A percentile compares a stretch with the other conserved stretches of the same genome.
These are phyloP conservation scores for Leucophenga montana DNA, from an alignment of 2,888 invertebrate species.

Conservation along the genomic window DNA sequence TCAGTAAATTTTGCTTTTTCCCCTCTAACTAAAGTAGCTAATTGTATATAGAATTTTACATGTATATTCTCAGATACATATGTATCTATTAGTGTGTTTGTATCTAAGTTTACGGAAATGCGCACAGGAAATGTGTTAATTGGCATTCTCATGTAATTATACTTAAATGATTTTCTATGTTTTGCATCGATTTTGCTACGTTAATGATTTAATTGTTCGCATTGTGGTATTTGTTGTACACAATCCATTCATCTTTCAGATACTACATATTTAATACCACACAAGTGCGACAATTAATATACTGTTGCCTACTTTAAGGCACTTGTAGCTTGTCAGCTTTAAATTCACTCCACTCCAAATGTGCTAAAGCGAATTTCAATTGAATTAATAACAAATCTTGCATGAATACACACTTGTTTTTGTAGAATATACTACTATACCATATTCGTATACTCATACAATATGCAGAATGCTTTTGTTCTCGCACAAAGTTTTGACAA, in stretches of 20 bases:
- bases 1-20: not conserved
- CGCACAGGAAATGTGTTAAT: constrained; percentile 9
- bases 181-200: not conserved
- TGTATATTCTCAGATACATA: too few relatives aligned
- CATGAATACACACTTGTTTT: not conserved
- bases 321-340: not conserved
- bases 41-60: too few relatives aligned
- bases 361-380: not conserved
- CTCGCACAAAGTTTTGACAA: too few relatives aligned
- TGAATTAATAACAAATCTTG: not conserved
- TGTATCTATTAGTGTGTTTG: not conserved
- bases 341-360: not conserved
- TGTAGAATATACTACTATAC: too few relatives aligned
- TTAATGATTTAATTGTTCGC: not conserved
- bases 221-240: too few relatives aligned
- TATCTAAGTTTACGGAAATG: not conserved
- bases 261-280: too few relatives aligned
- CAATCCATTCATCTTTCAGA: too few relatives aligned
- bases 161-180: constrained; percentile 23
- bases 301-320: constrained; percentile 17
- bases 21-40: too few relatives aligned
- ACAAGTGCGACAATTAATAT: constrained; percentile 1
- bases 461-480: too few relatives aligned
- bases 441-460: too few relatives aligned
- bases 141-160: constrained; percentile 19